Evolutionary conservation across 2,888 invertebrate species (phyloP), one percentile per base, ranked within the genome.

Genomic region (Cyclophora punctaria): DNA sequence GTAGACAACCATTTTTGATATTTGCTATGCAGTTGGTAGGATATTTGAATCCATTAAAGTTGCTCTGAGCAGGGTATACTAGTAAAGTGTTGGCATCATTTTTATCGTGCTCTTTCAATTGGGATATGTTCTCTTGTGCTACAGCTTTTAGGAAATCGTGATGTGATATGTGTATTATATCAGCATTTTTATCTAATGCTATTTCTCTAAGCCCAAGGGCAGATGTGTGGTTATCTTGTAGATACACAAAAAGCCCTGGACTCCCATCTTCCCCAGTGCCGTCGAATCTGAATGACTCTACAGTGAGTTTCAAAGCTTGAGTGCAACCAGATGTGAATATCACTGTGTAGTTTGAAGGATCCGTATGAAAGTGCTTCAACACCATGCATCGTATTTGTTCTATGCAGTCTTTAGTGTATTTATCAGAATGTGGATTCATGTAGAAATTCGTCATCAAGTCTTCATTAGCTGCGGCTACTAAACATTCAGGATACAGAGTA

Each of bases 241-340:
- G 87, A 75, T 97, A 96, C 5, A 92, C 91, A 73, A 97, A 96
- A 48, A 90, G 85, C 2, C 96, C 95, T 20, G 20, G 20, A 52
- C 69, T 67, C 35, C 75, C 60, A 53, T 75, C 66, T 50, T 61
- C 58, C 47, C 73, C 71, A 45, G 5, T 33, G 34, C 76, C 66
- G 41, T 50, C 56, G 73, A 93, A 95, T 55, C 90, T 71, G 73
- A 98, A 98, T 50, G 91, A 89, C 76, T 98, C 97, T 0, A 93
- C 95, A 1, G 98, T 87, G 46, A 95, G 72, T 89, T 96, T 97
- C 48, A 98, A 77, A 1, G 96, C 92, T 33, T 92, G 93, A 34
- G 98, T 98, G n/a, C 98, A 93, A 42, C 98, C 97, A 0, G 95
- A 93, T n/a, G 98, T 98, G 72, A 99, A 99, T 59, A 99, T 91